Conservation (phyloP, 2,113 vertebrate species). For the Elachura formosa region DNA sequence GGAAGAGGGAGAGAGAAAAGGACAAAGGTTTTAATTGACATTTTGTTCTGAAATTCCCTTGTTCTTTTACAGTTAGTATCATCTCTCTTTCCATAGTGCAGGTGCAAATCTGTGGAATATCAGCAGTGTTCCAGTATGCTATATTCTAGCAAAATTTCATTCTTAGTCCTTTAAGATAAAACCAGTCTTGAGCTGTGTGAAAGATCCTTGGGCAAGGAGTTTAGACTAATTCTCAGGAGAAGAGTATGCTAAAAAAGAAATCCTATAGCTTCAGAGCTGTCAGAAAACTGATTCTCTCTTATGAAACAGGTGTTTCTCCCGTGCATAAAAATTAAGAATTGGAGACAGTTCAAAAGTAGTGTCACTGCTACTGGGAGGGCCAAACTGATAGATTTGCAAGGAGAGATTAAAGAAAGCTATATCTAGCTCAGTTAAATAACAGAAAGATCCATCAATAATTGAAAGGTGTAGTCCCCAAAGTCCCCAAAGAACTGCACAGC, state of each 20-base stretch:
- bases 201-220: not conserved
- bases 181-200: not conserved
- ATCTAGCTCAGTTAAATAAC: not conserved
- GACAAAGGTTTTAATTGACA: not conserved
- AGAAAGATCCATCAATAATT: not conserved
- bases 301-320: not conserved
- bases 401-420: not conserved
- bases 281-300: not conserved
- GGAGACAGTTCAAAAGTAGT: not conserved
- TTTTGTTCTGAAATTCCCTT: not conserved
- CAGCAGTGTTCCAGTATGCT: not conserved
- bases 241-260: not conserved
- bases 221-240: not conserved
- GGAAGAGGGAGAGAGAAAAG: not conserved
- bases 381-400: not conserved
- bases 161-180: not conserved
- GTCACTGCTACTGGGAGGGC: not conserved
- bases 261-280: not conserved
- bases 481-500: not conserved
- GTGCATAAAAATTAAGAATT: not conserved
- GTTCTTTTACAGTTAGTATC: not conserved
- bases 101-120: not conserved
- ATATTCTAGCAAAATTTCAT: not conserved
- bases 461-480: not conserved
- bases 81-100: not conserved